Base-by-base conservation (phyloP, 2,888 invertebrate species). In the Caradrina kadenii region DNA sequence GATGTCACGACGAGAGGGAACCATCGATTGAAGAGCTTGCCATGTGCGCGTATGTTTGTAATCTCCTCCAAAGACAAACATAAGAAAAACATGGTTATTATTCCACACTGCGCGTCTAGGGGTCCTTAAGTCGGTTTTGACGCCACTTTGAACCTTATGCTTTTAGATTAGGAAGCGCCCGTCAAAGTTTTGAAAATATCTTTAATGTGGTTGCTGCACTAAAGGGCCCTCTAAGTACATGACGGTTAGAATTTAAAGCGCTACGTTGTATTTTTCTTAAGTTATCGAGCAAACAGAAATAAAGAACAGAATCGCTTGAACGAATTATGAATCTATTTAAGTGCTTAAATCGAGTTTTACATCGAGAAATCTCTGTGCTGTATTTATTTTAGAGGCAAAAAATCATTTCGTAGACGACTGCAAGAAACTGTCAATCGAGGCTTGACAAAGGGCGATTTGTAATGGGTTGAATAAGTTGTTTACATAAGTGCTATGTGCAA, bases 41-140 rank as follows among this genome's bases (percentile, higher is more conserved):
- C 90, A 90, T 90, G 89, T 91, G 92, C 90, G 89, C 89, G 85
- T 87, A 79, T 94, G 91, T 94, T 95, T 94, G 93, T 90, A 92
- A 92, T 94, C 92, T 91, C 85, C 93, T 94, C 91, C 91, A 93
- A 91, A 93, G 91, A 93, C 92, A 95, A 94, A 93, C 90, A 93
- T 84, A 92, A 93, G 93, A 93, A 94, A 92, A 94, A 94, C 92
- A 94, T 89, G 86, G 90, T 90, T 92, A 89, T 91, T 91, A 90
- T 91, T 89, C 86, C 86, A 79, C 76, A 79, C 83, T 77, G 82
- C 52, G 65, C 60, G 69, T 70, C 69, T 45, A 73, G 59, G 61
- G 58, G 49, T 63, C 17, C 67, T 68, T 65, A 68, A 79, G 72
- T 64, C 50, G 21, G 19, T 42, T 58, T 67, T 35, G 63, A 81